These are phyloP conservation scores for Phaethon lepturus DNA, from an alignment of 2,113 vertebrate genomes.

Conservation along the genomic window DNA sequence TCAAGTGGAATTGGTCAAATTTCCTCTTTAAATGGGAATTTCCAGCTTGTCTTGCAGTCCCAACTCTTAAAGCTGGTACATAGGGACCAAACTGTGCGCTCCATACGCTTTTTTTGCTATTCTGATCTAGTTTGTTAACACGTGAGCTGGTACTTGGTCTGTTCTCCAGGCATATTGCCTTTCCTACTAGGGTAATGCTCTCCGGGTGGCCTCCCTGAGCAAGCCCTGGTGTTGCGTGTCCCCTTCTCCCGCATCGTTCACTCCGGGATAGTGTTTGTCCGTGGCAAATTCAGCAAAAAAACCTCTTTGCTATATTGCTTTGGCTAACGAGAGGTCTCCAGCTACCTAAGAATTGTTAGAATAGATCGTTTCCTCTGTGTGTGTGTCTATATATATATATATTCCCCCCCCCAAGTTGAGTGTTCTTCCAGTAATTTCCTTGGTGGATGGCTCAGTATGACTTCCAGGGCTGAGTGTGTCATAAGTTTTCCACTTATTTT, in stretches of 20 bases:
- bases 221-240: background rate
- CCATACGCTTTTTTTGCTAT: rapidly evolving
- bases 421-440: background rate
- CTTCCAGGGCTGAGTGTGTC: background rate
- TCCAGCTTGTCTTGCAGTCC: background rate
- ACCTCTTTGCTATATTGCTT: background rate
- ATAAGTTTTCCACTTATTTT: background rate
- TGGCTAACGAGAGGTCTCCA: background rate
- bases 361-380: background rate
- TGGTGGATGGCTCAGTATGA: background rate
- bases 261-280: background rate
- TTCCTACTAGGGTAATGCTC: background rate
- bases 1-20: background rate
- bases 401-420: background rate
- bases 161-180: background rate
- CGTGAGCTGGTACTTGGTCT: too few relatives aligned
- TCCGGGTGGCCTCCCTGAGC: background rate
- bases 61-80: rapidly evolving
- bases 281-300: background rate
- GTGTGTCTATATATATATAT: rapidly evolving
- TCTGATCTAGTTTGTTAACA: background rate
- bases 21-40: background rate
- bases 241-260: background rate
- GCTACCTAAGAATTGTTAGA: background rate
- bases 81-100: background rate